phyloP scores from a whole-genome alignment of 1,140 invertebrate genomes.

The Bombus fervidus region DNA sequence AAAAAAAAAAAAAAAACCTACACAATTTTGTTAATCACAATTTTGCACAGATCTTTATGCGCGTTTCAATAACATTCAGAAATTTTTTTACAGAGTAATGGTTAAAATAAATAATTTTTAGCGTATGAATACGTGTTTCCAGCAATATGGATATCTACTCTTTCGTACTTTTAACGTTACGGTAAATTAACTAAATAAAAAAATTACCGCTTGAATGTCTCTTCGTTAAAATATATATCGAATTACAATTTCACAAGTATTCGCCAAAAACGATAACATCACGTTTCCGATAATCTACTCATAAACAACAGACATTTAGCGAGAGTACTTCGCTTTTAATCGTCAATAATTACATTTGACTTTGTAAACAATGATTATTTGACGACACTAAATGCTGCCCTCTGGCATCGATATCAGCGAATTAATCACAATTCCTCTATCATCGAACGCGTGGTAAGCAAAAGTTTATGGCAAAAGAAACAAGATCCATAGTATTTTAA shows the following conservation, averaged over 20 bases:
- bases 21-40: too few relatives aligned
- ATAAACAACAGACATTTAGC: neutral
- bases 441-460: neutral
- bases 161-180: too few relatives aligned
- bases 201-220: too few relatives aligned
- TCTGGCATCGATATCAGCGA: slow-evolving; percentile 8
- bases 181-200: too few relatives aligned
- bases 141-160: too few relatives aligned
- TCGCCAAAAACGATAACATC: neutral
- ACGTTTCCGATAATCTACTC: too few relatives aligned
- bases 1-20: too few relatives aligned
- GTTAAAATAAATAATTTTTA: too few relatives aligned
- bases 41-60: too few relatives aligned
- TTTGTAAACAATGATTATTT: neutral
- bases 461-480: neutral
- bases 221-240: neutral
- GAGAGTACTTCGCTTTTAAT: neutral
- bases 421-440: neutral
- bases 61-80: too few relatives aligned
- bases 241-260: neutral
- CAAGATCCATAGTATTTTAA: neutral
- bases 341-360: neutral
- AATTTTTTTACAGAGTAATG: too few relatives aligned
- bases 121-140: too few relatives aligned
- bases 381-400: neutral